Conservation (phyloP, 2,797 vertebrate genomes). For the Rhinatrema bivittatum region DNA sequence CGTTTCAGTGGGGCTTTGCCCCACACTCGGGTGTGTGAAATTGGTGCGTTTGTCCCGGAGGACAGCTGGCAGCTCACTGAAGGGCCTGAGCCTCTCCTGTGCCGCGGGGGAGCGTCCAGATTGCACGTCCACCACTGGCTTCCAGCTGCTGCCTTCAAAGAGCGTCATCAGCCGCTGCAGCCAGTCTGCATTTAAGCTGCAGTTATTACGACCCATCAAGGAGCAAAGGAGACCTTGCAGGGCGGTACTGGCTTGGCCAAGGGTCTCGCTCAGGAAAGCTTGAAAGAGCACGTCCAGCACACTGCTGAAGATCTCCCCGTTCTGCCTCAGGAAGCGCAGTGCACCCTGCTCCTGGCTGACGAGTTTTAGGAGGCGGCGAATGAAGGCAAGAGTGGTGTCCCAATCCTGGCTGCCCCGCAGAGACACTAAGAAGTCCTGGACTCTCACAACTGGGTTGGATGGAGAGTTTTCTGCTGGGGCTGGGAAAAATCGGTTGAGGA, state of each 20-base stretch:
- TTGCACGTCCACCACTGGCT: constrained; percentile 70
- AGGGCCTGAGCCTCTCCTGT: constrained; percentile 58
- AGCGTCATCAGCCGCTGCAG: constrained; percentile 66
- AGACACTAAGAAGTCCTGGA: constrained; percentile 75
- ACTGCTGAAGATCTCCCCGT: constrained; percentile 72
- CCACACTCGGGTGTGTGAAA: constrained; percentile 29
- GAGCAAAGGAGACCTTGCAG: constrained; percentile 69
- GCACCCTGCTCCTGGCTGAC: constrained; percentile 61
- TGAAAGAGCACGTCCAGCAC: constrained; percentile 69
- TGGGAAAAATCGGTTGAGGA: constrained; percentile 61
- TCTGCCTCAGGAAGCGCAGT: constrained; percentile 62
- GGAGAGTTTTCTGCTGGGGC: constrained; percentile 48
- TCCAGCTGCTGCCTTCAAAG: constrained; percentile 74
- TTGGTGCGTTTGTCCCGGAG: constrained; percentile 17
- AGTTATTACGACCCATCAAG: constrained; percentile 66
- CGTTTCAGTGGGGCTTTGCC: constrained; percentile 18
- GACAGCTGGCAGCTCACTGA: constrained; percentile 54
- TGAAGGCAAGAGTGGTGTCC: constrained; percentile 67
- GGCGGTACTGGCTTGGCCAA: constrained; percentile 61
- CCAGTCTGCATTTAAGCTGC: constrained; percentile 66
- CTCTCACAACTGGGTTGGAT: constrained; percentile 63
- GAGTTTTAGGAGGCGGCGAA: constrained; percentile 64
- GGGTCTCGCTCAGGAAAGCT: constrained; percentile 68
- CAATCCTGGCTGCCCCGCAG: constrained; percentile 74
- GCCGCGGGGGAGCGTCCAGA: constrained; percentile 37